These are phyloP conservation scores for Lasioglossum oenotherae DNA, from an alignment of 2,888 invertebrate genomes.

Conservation along the genomic window DNA sequence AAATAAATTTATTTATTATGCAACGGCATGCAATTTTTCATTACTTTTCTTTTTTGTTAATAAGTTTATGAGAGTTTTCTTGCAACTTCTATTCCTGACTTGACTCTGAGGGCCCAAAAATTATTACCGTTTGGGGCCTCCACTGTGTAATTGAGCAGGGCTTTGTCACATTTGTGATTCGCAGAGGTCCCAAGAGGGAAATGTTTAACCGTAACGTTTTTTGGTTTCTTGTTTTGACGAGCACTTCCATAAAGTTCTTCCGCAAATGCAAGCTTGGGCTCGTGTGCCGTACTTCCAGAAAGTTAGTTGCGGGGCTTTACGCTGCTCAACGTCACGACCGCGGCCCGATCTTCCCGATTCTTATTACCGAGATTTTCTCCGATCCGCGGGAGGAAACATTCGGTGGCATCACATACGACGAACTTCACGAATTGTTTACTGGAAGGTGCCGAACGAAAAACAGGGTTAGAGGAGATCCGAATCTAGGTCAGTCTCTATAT, in stretches of 20 bases:
- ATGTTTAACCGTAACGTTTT: neutral
- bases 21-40: no score
- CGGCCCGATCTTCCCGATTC: slow-evolving; percentile 26
- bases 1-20: no score
- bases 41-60: no score
- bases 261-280: neutral
- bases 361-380: slow-evolving; percentile 38
- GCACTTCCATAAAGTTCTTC: neutral
- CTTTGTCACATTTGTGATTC: neutral
- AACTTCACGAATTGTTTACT: slow-evolving; percentile 57
- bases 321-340: slow-evolving; percentile 10
- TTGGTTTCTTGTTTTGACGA: neutral
- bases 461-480: slow-evolving; percentile 53
- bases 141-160: neutral
- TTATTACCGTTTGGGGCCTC: no score
- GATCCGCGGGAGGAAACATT: slow-evolving; percentile 22
- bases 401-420: slow-evolving; percentile 50
- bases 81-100: no score
- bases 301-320: neutral
- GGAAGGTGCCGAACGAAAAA: slow-evolving; percentile 41
- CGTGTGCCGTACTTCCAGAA: neutral
- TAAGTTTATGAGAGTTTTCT: no score
- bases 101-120: no score
- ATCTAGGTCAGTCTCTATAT: slow-evolving; percentile 63
- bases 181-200: neutral